Base-by-base conservation (phyloP, 2,113 vertebrate genomes). In the Menura novaehollandiae region DNA sequence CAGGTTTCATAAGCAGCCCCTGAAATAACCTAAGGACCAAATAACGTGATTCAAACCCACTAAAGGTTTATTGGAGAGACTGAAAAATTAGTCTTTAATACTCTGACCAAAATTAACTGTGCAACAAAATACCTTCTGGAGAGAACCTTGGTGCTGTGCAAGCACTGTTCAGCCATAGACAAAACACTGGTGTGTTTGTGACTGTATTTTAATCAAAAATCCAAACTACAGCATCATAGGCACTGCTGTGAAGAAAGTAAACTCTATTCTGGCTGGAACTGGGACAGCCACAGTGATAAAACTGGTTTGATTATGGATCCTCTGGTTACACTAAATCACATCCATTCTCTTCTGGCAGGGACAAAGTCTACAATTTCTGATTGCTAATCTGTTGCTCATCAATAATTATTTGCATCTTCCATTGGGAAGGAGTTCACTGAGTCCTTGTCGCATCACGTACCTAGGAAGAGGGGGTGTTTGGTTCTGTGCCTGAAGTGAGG, bases 391-490 rank as follows among this genome's bases (percentile, higher is more conserved):
- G 32, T 39, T 79, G 43, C 19, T 79, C 12, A 5, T 55, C 26
- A 58, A 28, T 63, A 63, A 55, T 76, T 46, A 47, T 47, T 72
- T 89, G 47, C 30, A 22, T 63, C 58, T 79, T 53, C 49, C 26
- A 15, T 7, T 73, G 39, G 19, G 30, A 73, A 59, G 12, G 58
- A 72, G 22, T 67, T 56, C 5, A 3, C 23, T 6, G 55, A 76
- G 58, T 72, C n/a, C 18, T 63, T 49, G 16, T 79, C 33, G 43
- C 15, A 8, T 51, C 32, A 27, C 0, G 0, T 24, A 24, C 30
- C 13, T 74, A n/a, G 16, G 43, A 87, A 69, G 33, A 63, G 30
- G 3, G 9, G 7, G 5, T 66, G 11, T 60, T 37, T 82, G 27
- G 13, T 79, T 72, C 28, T 79, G 37, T 82, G 37, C 37, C 46